Conservation (phyloP, 2,113 vertebrate species). For the Nyctibius bracteatus region DNA sequence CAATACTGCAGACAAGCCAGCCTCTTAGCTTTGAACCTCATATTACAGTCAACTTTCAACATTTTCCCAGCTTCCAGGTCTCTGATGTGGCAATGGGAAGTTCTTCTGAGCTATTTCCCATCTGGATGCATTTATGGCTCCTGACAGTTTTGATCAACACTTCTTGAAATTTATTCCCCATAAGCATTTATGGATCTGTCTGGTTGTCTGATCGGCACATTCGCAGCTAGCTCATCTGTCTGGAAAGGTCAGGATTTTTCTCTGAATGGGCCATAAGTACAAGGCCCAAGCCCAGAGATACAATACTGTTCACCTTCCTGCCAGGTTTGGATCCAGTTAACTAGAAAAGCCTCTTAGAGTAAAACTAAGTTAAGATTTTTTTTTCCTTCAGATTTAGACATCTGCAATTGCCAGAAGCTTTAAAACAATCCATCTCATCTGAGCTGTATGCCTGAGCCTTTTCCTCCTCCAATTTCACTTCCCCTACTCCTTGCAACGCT, state of each 20-base stretch:
- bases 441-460: neutral
- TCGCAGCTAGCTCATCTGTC: neutral
- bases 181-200: neutral
- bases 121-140: constrained; percentile 1
- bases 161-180: neutral
- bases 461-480: neutral
- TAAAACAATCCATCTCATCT: neutral
- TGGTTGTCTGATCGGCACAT: neutral
- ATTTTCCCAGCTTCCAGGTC: constrained; percentile 46
- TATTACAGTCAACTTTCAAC: constrained; percentile 43
- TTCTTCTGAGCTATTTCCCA: constrained; percentile 5
- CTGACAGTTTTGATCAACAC: constrained; percentile 15
- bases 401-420: neutral
- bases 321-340: neutral
- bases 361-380: neutral
- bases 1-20: constrained; percentile 8
- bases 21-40: constrained; percentile 17
- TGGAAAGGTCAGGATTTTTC: neutral
- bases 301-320: neutral
- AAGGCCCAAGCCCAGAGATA: neutral
- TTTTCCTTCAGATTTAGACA: neutral
- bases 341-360: neutral
- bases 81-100: constrained; percentile 14
- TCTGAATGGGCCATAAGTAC: neutral
- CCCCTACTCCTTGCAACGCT: neutral